phyloP scores from a whole-genome alignment of 2,797 vertebrate genomes.

The Lophius americanus region DNA sequence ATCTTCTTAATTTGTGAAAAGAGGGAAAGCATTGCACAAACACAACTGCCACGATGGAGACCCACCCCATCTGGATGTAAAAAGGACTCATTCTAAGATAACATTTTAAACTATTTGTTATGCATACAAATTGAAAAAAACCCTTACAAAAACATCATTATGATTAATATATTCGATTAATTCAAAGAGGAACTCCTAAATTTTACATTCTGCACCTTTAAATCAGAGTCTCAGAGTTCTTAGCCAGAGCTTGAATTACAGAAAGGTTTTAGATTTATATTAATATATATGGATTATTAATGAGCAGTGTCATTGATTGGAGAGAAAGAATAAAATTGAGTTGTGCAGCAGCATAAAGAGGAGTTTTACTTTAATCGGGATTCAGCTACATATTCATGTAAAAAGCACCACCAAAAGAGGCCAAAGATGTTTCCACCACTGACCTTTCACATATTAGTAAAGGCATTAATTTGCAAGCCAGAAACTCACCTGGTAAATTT shows the following conservation, averaged over 20 bases:
- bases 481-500: background rate
- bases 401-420: background rate
- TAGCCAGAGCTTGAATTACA: conserved; percentile 5
- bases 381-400: background rate
- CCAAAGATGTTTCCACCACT: background rate
- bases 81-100: too few species aligned
- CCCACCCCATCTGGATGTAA: too few species aligned
- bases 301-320: conserved; percentile 15
- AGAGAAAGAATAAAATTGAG: conserved; percentile 1
- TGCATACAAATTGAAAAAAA: too few species aligned
- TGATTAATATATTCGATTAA: too few species aligned
- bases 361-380: conserved; percentile 1
- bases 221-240: conserved; percentile 3
- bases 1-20: too few species aligned
- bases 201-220: conserved; percentile 11
- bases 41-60: too few species aligned
- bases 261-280: conserved; percentile 1
- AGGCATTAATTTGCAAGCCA: background rate
- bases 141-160: too few species aligned
- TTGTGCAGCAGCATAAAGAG: conserved; percentile 16
- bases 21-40: too few species aligned
- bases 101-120: too few species aligned
- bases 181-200: background rate
- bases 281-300: conserved; percentile 27
- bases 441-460: conserved; percentile 4